Percentiles rank a stretch among this genome's conserved stretches.
phyloP scores from a whole-genome alignment of 2,113 vertebrate genomes.

The Vireo altiloquus region DNA sequence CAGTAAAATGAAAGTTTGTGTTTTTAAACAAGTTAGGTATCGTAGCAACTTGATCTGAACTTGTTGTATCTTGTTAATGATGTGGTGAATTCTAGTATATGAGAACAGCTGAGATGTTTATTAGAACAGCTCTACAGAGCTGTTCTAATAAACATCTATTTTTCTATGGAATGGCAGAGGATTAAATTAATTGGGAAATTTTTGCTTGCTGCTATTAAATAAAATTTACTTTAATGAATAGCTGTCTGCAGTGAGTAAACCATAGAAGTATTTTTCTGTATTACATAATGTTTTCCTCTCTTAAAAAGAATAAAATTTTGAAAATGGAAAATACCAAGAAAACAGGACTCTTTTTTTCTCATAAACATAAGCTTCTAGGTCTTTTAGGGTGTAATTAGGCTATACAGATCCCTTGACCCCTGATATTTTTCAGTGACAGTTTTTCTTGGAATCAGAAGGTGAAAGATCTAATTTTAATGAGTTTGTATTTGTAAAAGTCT shows the following conservation, averaged over 20 bases:
- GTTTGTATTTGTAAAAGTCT: slow-evolving; percentile 60
- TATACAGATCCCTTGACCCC: slow-evolving; percentile 17
- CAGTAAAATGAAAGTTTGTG: not conserved
- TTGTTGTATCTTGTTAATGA: not conserved
- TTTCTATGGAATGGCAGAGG: not conserved
- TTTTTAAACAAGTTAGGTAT: not conserved
- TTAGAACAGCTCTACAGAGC: not conserved
- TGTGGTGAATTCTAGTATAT: not conserved
- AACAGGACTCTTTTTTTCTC: not conserved
- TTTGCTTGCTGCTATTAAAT: not conserved
- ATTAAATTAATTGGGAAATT: slow-evolving; percentile 14
- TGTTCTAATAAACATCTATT: not conserved
- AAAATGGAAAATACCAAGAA: not conserved
- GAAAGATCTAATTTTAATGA: slow-evolving; percentile 63
- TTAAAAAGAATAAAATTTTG: not conserved
- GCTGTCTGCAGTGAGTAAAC: not conserved
- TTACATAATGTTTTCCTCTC: not conserved
- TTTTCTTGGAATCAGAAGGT: slow-evolving; percentile 28
- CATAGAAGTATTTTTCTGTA: not conserved
- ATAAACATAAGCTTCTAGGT: not conserved
- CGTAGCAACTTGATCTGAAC: not conserved
- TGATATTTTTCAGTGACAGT: not conserved
- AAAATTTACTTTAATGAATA: not conserved
- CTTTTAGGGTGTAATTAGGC: slow-evolving; percentile 4
- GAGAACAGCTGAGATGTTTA: too few relatives aligned